These are phyloP conservation scores for Cephus spinipes DNA, from an alignment of 2,888 invertebrate genomes.

Conservation along the genomic window DNA sequence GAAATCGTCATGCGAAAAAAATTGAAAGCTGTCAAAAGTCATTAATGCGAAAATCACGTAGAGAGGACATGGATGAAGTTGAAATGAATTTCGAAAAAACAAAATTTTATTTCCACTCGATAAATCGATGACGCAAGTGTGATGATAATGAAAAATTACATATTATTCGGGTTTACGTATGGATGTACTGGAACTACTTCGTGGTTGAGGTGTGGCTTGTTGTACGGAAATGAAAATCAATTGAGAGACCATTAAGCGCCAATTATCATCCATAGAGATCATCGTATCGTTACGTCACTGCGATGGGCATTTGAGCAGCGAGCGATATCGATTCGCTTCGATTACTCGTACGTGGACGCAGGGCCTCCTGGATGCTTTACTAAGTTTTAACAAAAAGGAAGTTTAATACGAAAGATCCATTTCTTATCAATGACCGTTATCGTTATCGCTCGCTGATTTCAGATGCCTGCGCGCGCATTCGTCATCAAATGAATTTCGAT, in stretches of 20 bases:
- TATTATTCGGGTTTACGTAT: no score
- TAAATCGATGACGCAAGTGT: no score
- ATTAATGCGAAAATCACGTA: neutral
- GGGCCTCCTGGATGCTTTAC: no score
- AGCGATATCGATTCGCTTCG: no score
- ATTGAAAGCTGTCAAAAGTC: conserved; percentile 1
- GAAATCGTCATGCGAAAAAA: neutral
- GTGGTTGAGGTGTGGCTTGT: conserved; percentile 4
- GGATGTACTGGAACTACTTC: no score
- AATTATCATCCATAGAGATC: conserved; percentile 4
- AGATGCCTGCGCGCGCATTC: no score
- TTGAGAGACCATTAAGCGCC: neutral
- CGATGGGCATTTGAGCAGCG: no score
- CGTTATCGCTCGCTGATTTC: neutral
- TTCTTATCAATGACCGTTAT: neutral
- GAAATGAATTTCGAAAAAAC: neutral
- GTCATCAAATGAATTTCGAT: no score
- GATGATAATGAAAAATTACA: no score
- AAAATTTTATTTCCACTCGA: neutral
- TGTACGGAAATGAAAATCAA: conserved; percentile 3
- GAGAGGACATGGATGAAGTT: conserved; percentile 1
- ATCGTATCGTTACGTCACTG: conserved; percentile 2
- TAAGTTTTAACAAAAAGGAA: no score
- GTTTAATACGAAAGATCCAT: no score
- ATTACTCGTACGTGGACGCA: no score